phyloP scores from a whole-genome alignment of 2,113 vertebrate genomes.

The Lasiurus borealis region DNA sequence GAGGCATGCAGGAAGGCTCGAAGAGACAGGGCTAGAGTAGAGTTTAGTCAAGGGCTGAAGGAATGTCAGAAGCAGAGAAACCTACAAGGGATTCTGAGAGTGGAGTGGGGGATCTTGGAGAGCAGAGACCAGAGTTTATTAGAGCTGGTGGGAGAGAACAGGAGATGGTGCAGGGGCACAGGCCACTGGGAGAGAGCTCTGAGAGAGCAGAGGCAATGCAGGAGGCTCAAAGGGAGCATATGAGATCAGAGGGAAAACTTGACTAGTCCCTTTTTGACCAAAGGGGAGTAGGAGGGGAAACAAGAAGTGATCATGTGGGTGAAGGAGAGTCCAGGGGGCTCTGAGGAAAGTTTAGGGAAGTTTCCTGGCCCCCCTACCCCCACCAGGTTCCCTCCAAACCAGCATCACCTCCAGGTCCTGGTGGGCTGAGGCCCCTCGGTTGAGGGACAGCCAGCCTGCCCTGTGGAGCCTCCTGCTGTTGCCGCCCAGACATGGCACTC shows the following conservation, averaged over 20 bases:
- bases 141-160: conserved; percentile 16
- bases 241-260: conserved; percentile 26
- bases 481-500: conserved; percentile 66
- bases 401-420: conserved; percentile 38
- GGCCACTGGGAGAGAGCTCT: neutral
- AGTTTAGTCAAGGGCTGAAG: conserved; percentile 14
- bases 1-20: conserved; percentile 84
- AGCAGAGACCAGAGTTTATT: conserved; percentile 29
- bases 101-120: neutral
- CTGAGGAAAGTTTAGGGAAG: conserved; percentile 51
- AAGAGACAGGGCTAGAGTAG: neutral
- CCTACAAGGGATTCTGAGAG: neutral
- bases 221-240: neutral
- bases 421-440: conserved; percentile 67
- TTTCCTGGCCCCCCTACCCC: conserved; percentile 51
- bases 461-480: conserved; percentile 71
- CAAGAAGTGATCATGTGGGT: conserved; percentile 24
- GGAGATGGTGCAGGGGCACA: neutral
- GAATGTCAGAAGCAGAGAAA: conserved; percentile 51
- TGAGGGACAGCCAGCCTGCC: conserved; percentile 63
- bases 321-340: neutral
- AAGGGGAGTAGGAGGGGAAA: neutral
- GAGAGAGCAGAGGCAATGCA: neutral
- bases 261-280: neutral
- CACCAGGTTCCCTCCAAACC: conserved; percentile 51